phyloP scores from a whole-genome alignment of 2,888 invertebrate genomes.

The Galeruca laticollis region DNA sequence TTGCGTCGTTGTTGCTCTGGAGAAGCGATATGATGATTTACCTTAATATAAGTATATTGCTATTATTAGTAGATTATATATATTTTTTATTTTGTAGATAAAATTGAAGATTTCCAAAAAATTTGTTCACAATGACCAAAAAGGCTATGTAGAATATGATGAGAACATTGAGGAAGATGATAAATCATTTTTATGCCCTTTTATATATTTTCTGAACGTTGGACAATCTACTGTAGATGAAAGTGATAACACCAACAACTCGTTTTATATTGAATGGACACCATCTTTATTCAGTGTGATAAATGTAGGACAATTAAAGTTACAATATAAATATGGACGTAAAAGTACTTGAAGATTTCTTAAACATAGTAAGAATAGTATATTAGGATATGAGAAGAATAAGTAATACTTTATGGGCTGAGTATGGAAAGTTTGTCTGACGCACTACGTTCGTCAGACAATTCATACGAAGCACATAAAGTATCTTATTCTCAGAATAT shows the following conservation, averaged over 20 bases:
- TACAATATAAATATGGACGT: slow-evolving; percentile 80
- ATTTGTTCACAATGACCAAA: slow-evolving; percentile 74
- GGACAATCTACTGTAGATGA: slow-evolving; percentile 67
- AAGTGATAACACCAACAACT: slow-evolving; percentile 70
- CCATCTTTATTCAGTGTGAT: slow-evolving; percentile 78
- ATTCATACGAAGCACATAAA: too few species aligned
- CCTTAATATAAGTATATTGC: too few species aligned
- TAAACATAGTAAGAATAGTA: too few species aligned
- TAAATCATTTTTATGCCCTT: slow-evolving; percentile 56
- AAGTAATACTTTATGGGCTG: too few species aligned
- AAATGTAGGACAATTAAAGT: slow-evolving; percentile 78
- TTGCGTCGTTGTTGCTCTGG: too few species aligned
- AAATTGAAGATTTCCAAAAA: slow-evolving; percentile 74
- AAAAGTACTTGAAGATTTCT: slow-evolving; percentile 63
- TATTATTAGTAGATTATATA: too few species aligned
- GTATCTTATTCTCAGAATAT: too few species aligned
- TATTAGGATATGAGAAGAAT: too few species aligned
- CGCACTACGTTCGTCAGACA: too few species aligned
- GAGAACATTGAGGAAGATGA: slow-evolving; percentile 57
- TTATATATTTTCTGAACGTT: slow-evolving; percentile 62
- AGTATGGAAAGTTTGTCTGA: too few species aligned
- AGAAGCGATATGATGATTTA: too few species aligned
- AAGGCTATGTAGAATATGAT: slow-evolving; percentile 67
- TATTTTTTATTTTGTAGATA: slow-evolving; percentile 65
- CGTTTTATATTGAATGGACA: slow-evolving; percentile 81